Conservation (phyloP, 2,113 vertebrate species). For the Harpagus bidentatus region DNA sequence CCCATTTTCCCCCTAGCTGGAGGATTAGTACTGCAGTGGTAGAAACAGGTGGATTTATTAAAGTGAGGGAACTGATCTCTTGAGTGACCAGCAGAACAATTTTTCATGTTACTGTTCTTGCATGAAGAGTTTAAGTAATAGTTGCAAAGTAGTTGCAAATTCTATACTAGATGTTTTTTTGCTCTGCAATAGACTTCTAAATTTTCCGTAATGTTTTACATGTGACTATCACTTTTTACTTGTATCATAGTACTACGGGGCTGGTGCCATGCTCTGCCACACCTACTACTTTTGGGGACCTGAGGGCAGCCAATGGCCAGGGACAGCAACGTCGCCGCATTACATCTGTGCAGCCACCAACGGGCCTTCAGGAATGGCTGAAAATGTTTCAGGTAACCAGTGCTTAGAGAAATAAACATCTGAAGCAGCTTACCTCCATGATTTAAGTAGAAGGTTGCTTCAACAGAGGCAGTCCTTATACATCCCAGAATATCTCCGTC, state of each 20-base stretch:
- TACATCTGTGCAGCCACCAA: conserved; percentile 93
- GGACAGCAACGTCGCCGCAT: conserved; percentile 94
- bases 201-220: neutral
- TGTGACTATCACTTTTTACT: neutral
- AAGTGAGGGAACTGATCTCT: neutral
- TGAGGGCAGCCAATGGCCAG: conserved; percentile 95
- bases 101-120: neutral
- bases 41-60: neutral
- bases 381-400: conserved; percentile 95
- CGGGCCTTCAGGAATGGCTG: conserved; percentile 98
- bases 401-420: neutral
- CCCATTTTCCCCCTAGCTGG: neutral
- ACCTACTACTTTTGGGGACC: conserved; percentile 96
- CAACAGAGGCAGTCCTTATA: neutral
- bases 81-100: neutral
- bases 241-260: conserved; percentile 85
- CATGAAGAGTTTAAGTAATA: neutral
- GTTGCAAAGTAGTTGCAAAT: neutral
- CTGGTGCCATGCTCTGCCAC: conserved; percentile 95
- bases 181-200: neutral
- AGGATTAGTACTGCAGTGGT: neutral
- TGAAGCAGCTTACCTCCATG: neutral
- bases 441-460: neutral
- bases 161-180: neutral
- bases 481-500: neutral